Evolutionary conservation across 2,888 invertebrate genomes (phyloP), one percentile per base, ranked within the genome.

Genomic region (Hydropsyche betteni): DNA sequence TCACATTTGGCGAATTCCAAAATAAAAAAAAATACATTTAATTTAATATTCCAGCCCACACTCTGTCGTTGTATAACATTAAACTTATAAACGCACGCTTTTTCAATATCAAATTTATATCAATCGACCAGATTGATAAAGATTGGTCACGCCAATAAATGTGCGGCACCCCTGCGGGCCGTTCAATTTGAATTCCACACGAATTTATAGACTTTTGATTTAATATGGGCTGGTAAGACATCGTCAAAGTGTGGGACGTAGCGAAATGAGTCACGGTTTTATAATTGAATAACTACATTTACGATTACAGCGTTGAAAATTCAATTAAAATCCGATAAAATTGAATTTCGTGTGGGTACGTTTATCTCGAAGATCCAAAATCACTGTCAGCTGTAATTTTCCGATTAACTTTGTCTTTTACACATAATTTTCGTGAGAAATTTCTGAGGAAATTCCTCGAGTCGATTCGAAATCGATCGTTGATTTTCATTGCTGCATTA

Each of bases 61-160:
- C 44, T 44, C 6, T 44, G 44, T 44, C 44, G 44, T 44, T 44
- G 12, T n/a, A 55, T 10, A n/a, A 55, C 1, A 55, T 14, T 6
- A 55, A 55, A 14, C 55, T n/a, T 55, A 55, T 3, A 55, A 55
- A 55, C 4, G 12, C 55, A 55, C 44, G 12, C 16, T 33, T 33
- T 64, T 33, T 64, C 7, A 64, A 64, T 64, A n/a, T 34, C 64
- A 36, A 34, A 64, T 64, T 64, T 24, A 64, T 34, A 58, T 24
- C 58, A 24, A 58, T 76, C 77, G 75, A 68, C 74, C 68, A 76
- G 76, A 76, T 73, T 75, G 69, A 76, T 76, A 72, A 44, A 75
- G 70, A 77, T 79, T 77, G 52, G 77, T 76, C 73, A 44, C 75
- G 75, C 75, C 53, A 77, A 77, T 75, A 74, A 38, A 33, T 55